Evolutionary conservation across 2,888 invertebrate species (phyloP).

Genomic region (Thysanoteuthis rhombus): DNA sequence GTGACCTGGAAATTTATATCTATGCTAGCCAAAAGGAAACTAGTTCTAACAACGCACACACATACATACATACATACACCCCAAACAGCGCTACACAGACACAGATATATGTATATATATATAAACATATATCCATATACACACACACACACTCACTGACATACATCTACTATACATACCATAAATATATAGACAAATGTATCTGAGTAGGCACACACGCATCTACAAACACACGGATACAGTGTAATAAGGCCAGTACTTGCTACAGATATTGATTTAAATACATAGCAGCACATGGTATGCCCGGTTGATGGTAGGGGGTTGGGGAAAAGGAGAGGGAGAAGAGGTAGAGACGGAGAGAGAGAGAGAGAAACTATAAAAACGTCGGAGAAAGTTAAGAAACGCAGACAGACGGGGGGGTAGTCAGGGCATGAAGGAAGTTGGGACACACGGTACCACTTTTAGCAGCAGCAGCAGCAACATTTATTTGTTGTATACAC

Average conservation of each 20-base stretch:
- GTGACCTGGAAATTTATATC: conserved; percentile 12
- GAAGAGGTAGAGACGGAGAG: neutral
- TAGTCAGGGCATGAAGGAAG: neutral
- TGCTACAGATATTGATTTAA: conserved; percentile 15
- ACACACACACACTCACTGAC: neutral
- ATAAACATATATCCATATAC: neutral
- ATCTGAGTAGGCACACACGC: neutral
- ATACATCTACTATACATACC: neutral
- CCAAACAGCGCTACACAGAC: too few species aligned
- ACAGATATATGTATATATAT: too few species aligned
- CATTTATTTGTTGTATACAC: conserved; percentile 2
- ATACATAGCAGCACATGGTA: neutral
- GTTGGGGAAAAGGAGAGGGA: neutral
- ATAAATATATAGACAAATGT: neutral
- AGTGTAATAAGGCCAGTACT: neutral
- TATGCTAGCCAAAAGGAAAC: neutral
- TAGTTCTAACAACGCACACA: neutral
- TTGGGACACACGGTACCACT: neutral
- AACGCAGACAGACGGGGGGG: neutral
- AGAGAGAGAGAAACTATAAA: neutral
- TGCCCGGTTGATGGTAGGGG: neutral
- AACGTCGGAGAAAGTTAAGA: neutral
- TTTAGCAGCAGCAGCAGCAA: neutral
- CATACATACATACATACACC: neutral
- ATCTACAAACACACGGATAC: neutral